Base-by-base conservation (phyloP, 2,888 invertebrate species). In the Cheilosia urbana region DNA sequence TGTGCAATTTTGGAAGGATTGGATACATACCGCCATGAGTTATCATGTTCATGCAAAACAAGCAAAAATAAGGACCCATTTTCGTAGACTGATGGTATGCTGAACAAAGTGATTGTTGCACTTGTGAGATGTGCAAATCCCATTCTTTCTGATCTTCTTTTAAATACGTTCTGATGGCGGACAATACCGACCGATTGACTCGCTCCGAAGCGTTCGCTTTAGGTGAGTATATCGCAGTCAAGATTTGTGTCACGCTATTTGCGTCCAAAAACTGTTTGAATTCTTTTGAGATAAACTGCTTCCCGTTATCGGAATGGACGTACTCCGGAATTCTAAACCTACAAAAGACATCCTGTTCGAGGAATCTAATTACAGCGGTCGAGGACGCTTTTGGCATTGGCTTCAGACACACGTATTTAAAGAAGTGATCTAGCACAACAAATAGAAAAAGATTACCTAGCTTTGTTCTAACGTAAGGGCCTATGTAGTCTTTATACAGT, bases 201-300 rank as follows among this genome's bases (percentile, higher is more conserved):
- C 89, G 75, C 72, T 91, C 90, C 0, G 89, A 89, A 5, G 89
- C 89, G 78, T 91, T 91, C 0, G 79, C 77, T 83, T 91, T 90
- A 0, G 90, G 89, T 47, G 89, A 89, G 71, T 91, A 90, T 15
- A 69, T 45, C 2, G 21, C 21, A 1, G 21, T 21, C 21, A 21
- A 21, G 1, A 21, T 21, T 21, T 21, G 21, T 2, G 1, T 21
- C 21, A 21, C 21, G 21, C 21, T 2, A 21, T 21, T 21, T 2
- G 21, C 21, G 21, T 21, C 21, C 2, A 21, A 2, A 21, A 21
- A 21, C 21, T 21, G 21, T 21, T 21, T 21, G 21, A 21, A 21
- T 2, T 21, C 21, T 2, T 21, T 21, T 2, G 21, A 21, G 21
- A 21, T 2, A 21, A 21, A 21, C 2, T 21, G 21, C 2, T 21